Evolutionary conservation across 2,888 invertebrate genomes (phyloP), one percentile per base, ranked within the genome.

Genomic region (Sinotaia quadrata): DNA sequence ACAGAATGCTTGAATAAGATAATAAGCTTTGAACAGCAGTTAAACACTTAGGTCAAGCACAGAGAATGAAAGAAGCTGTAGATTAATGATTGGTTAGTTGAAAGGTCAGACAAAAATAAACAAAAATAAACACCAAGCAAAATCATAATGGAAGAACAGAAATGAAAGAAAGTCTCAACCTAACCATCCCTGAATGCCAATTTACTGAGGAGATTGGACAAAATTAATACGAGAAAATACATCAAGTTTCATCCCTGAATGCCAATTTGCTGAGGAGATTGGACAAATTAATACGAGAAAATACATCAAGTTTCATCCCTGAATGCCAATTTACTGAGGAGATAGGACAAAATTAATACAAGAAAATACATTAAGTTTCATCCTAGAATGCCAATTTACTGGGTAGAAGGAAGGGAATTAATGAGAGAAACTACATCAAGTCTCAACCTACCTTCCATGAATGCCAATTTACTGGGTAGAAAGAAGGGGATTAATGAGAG

Each of bases 111-210:
- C n/a, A n/a, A n/a, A n/a, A n/a, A n/a, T n/a, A n/a, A n/a, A n/a
- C n/a, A n/a, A n/a, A n/a, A n/a, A n/a, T n/a, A n/a, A n/a, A n/a
- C n/a, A n/a, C n/a, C n/a, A n/a, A n/a, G n/a, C n/a, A n/a, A n/a
- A n/a, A n/a, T n/a, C n/a, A n/a, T n/a, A n/a, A n/a, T n/a, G n/a
- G n/a, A n/a, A n/a, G n/a, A n/a, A n/a, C n/a, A n/a, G 18, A 15
- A 44, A 37, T 4, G 59, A 24, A 18, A 24, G n/a, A 24, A 18
- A 49, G 49, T 10, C 7, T 27, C n/a, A 31, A 29, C 73, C 69
- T 69, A 87, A n/a, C 87, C 86, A 79, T 87, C 87, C 73, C 83
- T 86, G 74, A 83, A 85, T 5, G 87, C 87, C 54, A 84, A 75
- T 59, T 81, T 81, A 69, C 85, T 85, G 31, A 87, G 87, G 41